Conservation (phyloP, 2,113 vertebrate genomes). For the Dryoscopus gambensis region DNA sequence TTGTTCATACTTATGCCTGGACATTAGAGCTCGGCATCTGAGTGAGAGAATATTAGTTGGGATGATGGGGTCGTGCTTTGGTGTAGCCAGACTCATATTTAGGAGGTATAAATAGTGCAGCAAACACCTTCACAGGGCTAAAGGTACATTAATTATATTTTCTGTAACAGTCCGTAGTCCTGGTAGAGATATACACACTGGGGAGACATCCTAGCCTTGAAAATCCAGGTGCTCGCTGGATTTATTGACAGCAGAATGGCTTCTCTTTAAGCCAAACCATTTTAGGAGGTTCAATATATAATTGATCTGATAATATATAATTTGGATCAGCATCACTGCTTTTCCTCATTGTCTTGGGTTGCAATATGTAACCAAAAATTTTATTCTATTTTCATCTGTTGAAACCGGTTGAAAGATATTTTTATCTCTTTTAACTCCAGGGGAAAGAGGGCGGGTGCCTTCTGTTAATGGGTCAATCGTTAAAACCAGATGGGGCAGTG, state of each 20-base stretch:
- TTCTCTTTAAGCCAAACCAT: background rate
- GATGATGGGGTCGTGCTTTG: background rate
- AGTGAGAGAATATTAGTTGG: background rate
- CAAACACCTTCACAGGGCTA: background rate
- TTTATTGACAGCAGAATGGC: background rate
- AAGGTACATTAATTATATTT: background rate
- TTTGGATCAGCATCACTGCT: background rate
- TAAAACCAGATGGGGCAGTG: too few relatives aligned
- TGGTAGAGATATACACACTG: background rate
- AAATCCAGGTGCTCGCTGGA: background rate
- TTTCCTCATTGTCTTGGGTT: too few relatives aligned
- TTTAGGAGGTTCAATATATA: background rate
- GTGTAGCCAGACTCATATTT: background rate
- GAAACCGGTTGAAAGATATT: too few relatives aligned
- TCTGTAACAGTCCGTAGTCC: background rate
- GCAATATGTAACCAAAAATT: too few relatives aligned
- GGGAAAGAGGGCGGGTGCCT: too few relatives aligned
- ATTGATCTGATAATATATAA: background rate
- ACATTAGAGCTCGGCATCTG: background rate
- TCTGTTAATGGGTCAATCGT: too few relatives aligned
- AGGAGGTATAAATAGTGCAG: background rate
- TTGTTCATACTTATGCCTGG: conserved; percentile 19
- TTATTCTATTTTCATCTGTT: too few relatives aligned
- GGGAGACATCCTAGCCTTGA: background rate
- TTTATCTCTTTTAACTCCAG: too few relatives aligned